phyloP scores from a whole-genome alignment of 2,888 invertebrate species.

The Amiota mariae region DNA sequence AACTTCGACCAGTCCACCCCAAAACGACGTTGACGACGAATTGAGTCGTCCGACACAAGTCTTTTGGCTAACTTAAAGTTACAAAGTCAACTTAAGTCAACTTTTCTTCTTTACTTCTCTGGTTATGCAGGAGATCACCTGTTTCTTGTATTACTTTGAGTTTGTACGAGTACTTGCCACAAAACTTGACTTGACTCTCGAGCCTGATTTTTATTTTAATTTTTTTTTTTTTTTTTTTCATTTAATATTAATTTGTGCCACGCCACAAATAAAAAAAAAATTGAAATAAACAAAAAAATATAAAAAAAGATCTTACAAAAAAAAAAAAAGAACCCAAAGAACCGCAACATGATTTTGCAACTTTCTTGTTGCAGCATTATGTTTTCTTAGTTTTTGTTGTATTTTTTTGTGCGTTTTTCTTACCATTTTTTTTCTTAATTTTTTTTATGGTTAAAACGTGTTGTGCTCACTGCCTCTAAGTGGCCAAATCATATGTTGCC shows the following conservation, averaged over 20 bases:
- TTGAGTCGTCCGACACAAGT: neutral
- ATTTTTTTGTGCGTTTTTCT: neutral
- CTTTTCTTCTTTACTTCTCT: neutral
- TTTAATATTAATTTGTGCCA: slow-evolving; percentile 27
- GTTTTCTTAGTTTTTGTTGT: neutral
- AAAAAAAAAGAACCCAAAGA: slow-evolving; percentile 30
- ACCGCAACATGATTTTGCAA: slow-evolving; percentile 62
- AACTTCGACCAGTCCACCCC: neutral
- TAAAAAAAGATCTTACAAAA: slow-evolving; percentile 2
- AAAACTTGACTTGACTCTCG: slow-evolving; percentile 23
- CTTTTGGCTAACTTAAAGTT: neutral
- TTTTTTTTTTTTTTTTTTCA: neutral
- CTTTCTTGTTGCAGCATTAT: slow-evolving; percentile 41
- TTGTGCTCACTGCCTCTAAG: slow-evolving; percentile 17
- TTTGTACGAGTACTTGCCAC: neutral
- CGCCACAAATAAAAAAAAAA: slow-evolving; percentile 14
- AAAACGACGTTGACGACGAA: too few relatives aligned
- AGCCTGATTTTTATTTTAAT: slow-evolving; percentile 33
- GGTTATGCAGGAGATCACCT: slow-evolving; percentile 48
- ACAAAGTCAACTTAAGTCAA: neutral
- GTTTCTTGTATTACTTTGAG: slow-evolving; percentile 49
- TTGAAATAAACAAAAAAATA: slow-evolving; percentile 9
- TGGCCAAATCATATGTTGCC: slow-evolving; percentile 36
- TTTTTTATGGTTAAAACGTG: slow-evolving; percentile 30
- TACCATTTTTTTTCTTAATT: neutral